Base-by-base conservation (phyloP, 2,888 invertebrate species). In the Chalcis sispes region DNA sequence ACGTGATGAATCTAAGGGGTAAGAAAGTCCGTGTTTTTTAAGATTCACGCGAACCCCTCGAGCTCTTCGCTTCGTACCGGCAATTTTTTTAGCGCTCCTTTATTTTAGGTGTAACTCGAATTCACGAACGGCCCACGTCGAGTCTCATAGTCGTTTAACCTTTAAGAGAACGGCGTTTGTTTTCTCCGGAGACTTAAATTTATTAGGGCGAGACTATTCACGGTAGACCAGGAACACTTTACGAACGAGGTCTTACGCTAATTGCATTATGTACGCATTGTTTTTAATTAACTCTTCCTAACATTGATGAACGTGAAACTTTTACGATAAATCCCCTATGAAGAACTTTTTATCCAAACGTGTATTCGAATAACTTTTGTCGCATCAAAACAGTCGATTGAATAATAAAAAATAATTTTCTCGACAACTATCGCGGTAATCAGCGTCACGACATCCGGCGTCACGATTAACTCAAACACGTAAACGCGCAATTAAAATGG, bases 41-140 rank as follows among this genome's bases (percentile, higher is more conserved):
- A 61, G 59, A 61, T 61, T 61, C 59, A 42, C 40, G 59, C 25
- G 36, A 36, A 13, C 18, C 20, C 18, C 20, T 20, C 42, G 15
- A 4, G 25, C 7, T 1, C 18, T 15, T 15, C 61, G 10, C 42
- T 25, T 61, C 25, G n/a, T n/a, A n/a, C n/a, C n/a, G n/a, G n/a
- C n/a, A n/a, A n/a, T 61, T 42, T 61, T 18, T 29, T 25, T 40
- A 15, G 4, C 61, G 15, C 42, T 25, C 61, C 8, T 18, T 8
- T 18, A 25, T 27, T 42, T 61, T 42, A 61, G 40, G 40, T n/a
- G n/a, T 61, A 61, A 61, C 61, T 61, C 42, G 27, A 61, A 46
- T 61, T 61, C 61, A 61, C 61, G 61, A 61, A 42, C 61, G 1
- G 40, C 7, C 1, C 36, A 10, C 59, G 40, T 61, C 59, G 25